Conservation (phyloP, 2,888 invertebrate species). For the Amblyjoppa proteus region DNA sequence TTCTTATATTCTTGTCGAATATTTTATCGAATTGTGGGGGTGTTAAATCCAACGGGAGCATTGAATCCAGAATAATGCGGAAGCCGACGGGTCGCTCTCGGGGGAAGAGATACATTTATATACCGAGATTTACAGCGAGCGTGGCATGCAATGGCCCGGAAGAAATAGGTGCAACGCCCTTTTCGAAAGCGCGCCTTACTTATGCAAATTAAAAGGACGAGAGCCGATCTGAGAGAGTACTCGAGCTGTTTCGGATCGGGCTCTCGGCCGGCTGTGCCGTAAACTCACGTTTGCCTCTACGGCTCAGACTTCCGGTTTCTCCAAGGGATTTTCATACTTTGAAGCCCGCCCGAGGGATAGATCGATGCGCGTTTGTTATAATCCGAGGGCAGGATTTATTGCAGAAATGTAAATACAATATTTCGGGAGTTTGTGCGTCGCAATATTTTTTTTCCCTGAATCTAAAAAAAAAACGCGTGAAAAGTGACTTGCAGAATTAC, state of each 20-base stretch:
- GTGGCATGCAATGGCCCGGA: slow-evolving; percentile 5
- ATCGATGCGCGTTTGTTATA: not conserved
- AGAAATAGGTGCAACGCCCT: slow-evolving; percentile 10
- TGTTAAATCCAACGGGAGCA: not conserved
- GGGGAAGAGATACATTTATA: not conserved
- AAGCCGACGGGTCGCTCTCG: not conserved
- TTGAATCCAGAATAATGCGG: not conserved
- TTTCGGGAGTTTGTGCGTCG: not conserved
- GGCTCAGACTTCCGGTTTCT: slow-evolving; percentile 6
- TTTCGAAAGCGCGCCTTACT: slow-evolving; percentile 42
- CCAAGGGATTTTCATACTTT: slow-evolving; percentile 20
- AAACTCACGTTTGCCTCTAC: not conserved
- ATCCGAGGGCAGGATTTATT: not conserved
- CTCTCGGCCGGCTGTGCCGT: slow-evolving; percentile 4
- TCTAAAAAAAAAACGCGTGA: not conserved
- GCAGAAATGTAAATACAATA: not conserved
- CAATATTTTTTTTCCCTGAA: not conserved
- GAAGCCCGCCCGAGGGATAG: not conserved
- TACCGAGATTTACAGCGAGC: not conserved
- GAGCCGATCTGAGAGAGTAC: slow-evolving; percentile 12
- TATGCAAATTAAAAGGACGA: slow-evolving; percentile 47
- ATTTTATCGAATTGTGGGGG: not conserved
- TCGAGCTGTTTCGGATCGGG: slow-evolving; percentile 26
- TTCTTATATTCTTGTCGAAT: not conserved
- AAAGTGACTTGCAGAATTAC: not conserved